phyloP scores from a whole-genome alignment of 1,140 invertebrate species.

The Drosophila sulfurigaster region DNA sequence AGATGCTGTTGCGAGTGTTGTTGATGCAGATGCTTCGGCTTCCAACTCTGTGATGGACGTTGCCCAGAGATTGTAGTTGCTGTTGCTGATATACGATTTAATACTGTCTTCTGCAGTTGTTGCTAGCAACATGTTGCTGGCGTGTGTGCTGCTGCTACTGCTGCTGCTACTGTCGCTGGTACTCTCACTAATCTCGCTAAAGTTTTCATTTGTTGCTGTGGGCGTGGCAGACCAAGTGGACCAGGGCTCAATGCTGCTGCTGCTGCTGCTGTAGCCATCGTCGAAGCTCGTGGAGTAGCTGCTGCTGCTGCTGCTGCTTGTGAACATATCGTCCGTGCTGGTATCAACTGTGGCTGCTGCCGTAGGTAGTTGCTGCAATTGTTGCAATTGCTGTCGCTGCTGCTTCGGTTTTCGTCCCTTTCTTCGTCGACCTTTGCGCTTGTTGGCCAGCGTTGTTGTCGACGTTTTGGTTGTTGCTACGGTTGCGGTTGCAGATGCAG shows the following conservation, averaged over 20 bases:
- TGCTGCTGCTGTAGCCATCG: slow-evolving; percentile 50
- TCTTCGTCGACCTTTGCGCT: slow-evolving; percentile 77
- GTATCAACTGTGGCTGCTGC: slow-evolving; percentile 23
- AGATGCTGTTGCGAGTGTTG: slow-evolving; percentile 38
- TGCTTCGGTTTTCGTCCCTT: slow-evolving; percentile 57
- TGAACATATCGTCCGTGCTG: slow-evolving; percentile 18
- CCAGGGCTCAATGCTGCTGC: slow-evolving; percentile 61
- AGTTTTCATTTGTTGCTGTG: slow-evolving; percentile 63
- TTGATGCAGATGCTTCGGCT: slow-evolving; percentile 49
- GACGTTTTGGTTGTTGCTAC: slow-evolving; percentile 56
- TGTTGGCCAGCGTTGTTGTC: slow-evolving; percentile 60
- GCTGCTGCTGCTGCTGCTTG: slow-evolving; percentile 32
- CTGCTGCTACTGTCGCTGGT: slow-evolving; percentile 34
- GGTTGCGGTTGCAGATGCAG: slow-evolving; percentile 28
- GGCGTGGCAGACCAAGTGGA: slow-evolving; percentile 61
- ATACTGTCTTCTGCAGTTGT: slow-evolving; percentile 75
- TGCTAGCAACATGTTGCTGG: slow-evolving; percentile 48
- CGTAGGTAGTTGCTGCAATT: slow-evolving; percentile 37
- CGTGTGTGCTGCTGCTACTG: slow-evolving; percentile 44
- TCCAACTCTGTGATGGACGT: slow-evolving; percentile 67
- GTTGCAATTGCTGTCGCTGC: slow-evolving; percentile 34
- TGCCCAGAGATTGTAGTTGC: slow-evolving; percentile 69
- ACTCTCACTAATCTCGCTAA: slow-evolving; percentile 41
- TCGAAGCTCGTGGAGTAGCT: slow-evolving; percentile 36
- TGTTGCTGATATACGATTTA: slow-evolving; percentile 55